These are phyloP conservation scores for Fistularia tabacaria DNA, from an alignment of 2,797 vertebrate species.

Conservation along the genomic window DNA sequence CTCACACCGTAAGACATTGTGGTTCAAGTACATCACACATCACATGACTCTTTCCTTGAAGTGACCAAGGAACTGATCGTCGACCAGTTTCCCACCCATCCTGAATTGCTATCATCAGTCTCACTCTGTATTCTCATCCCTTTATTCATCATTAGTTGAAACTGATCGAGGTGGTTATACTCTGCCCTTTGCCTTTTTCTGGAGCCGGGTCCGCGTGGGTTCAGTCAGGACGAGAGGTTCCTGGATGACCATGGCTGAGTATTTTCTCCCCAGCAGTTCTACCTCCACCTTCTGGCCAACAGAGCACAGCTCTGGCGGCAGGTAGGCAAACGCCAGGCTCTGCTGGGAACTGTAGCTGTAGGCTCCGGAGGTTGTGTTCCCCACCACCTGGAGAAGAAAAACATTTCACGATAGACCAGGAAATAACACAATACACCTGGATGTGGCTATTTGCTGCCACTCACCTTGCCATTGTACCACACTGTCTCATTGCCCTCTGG, in stretches of 20 bases:
- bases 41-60: background rate
- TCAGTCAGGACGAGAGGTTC: constrained; percentile 91
- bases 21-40: background rate
- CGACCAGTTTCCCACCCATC: no score
- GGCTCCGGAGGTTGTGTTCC: constrained; percentile 93
- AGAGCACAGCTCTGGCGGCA: constrained; percentile 80
- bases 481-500: constrained; percentile 96
- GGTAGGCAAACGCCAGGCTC: constrained; percentile 91
- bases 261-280: constrained; percentile 86
- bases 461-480: constrained; percentile 88
- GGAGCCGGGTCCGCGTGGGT: constrained; percentile 80
- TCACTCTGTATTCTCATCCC: background rate
- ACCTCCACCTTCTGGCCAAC: constrained; percentile 89
- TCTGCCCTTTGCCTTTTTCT: constrained; percentile 75
- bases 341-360: constrained; percentile 87
- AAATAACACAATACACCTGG: background rate
- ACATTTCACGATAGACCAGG: background rate
- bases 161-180: constrained; percentile 31
- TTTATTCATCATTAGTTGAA: background rate
- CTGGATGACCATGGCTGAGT: constrained; percentile 79
- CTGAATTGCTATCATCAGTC: no score
- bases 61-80: no score
- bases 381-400: constrained; percentile 80
- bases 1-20: constrained; percentile 17
- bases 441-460: background rate